phyloP scores from a whole-genome alignment of 2,888 invertebrate species.

The Silvanus unidentatus region DNA sequence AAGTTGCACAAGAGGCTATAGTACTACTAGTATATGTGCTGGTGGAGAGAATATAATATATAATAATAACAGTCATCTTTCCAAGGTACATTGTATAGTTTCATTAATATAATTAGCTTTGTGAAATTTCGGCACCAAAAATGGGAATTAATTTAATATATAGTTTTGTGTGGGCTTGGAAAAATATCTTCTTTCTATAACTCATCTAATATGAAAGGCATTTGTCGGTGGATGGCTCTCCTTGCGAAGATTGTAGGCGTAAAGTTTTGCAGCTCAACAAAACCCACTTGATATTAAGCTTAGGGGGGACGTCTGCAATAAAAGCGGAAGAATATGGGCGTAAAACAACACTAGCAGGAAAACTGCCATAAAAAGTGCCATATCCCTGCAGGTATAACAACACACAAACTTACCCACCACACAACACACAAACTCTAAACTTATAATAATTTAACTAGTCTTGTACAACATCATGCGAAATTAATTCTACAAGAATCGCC shows the following conservation, averaged over 20 bases:
- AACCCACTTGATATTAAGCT: constrained; percentile 22
- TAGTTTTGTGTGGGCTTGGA: too few species aligned
- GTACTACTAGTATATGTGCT: too few species aligned
- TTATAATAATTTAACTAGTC: not conserved
- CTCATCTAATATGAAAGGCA: too few species aligned
- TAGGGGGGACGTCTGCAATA: constrained; percentile 10
- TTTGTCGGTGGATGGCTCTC: too few species aligned
- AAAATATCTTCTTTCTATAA: too few species aligned
- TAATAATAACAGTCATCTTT: too few species aligned
- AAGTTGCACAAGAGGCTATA: too few species aligned
- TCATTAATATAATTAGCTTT: too few species aligned
- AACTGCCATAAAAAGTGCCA: constrained; percentile 20
- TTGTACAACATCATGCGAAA: constrained; percentile 14
- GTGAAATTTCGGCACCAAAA: too few species aligned
- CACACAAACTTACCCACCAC: constrained; percentile 12
- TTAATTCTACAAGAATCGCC: constrained; percentile 13
- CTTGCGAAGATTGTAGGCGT: not conserved
- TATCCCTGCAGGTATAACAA: constrained; percentile 20
- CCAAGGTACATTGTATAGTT: too few species aligned
- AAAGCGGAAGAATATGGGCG: constrained; percentile 16
- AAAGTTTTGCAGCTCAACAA: constrained; percentile 12
- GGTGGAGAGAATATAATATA: too few species aligned
- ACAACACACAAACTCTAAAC: not conserved
- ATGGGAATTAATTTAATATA: too few species aligned
- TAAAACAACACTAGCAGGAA: constrained; percentile 14